Evolutionary conservation across 1,140 invertebrate genomes (phyloP), one percentile per base, ranked within the genome.

Genomic region (Ruditapes philippinarum): DNA sequence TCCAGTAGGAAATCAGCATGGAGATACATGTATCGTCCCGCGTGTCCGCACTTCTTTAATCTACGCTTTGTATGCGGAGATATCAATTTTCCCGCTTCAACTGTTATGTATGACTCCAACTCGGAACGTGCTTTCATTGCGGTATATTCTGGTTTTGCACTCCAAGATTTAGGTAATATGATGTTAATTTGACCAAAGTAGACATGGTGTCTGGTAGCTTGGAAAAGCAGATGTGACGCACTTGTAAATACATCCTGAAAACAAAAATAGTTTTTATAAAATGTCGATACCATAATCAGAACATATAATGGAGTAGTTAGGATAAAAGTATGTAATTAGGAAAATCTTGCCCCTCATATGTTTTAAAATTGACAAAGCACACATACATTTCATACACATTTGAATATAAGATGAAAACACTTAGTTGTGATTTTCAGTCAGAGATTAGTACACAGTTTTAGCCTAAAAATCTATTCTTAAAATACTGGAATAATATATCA

Each of bases 181-280:
- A 82, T 82, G 14, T 45, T 82, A 22, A 82, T 82, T 40, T 65
- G 33, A 0, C 80, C 38, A 38, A 62, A 82, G 36, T 65, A 82
- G 0, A 82, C 80, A 19, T 36, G 80, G 1, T 82, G 51, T 14
- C 65, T 40, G 12, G 80, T 38, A 11, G 80, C 80, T 42, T 82
- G 17, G 42, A 82, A 82, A 38, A 82, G 80, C 31, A 14, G 14
- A 1, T 57, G 33, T 0, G 80, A 82, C 11, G 80, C 57, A 11
- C 36, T 36, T 3, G 54, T 82, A 36, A 82, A 82, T 42, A 31
- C 38, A 14, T 82, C 57, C 80, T 82, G 19, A n/a, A 82, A 82
- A 45, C n/a, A n/a, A 11, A 19, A 11, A 49, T 11, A 49, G 45
- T 49, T 49, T 49, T 49, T n/a, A n/a, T n/a, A n/a, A n/a, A n/a